Conservation (phyloP, 2,797 vertebrate genomes). For the Fistularia commersonii region DNA sequence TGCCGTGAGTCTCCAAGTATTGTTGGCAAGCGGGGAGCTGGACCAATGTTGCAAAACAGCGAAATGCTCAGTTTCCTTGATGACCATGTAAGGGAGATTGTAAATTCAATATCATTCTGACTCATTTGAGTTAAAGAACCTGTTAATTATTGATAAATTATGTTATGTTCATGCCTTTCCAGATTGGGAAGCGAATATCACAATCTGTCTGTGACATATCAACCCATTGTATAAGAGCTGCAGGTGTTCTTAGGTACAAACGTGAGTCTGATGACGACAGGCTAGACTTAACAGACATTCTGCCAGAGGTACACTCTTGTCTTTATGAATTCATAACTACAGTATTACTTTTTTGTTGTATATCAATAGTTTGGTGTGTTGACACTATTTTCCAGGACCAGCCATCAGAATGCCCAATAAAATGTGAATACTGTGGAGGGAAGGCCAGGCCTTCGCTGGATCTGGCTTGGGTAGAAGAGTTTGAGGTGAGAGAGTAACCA, state of each 20-base stretch:
- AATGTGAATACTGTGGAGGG: constrained; percentile 65
- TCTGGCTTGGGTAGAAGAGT: constrained; percentile 3
- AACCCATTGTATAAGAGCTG: constrained; percentile 32
- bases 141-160: not conserved
- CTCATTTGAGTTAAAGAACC: not conserved
- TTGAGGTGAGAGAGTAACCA: constrained; percentile 37
- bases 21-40: not conserved
- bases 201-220: constrained; percentile 9
- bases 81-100: constrained; percentile 21
- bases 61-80: constrained; percentile 9
- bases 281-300: constrained; percentile 13
- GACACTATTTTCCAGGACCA: constrained; percentile 14
- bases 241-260: constrained; percentile 64
- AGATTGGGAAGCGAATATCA: constrained; percentile 27
- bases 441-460: constrained; percentile 42
- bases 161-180: not conserved
- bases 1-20: not conserved
- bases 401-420: constrained; percentile 13
- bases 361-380: not conserved
- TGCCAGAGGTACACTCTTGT: constrained; percentile 30
- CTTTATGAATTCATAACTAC: not conserved
- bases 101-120: not conserved
- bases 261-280: constrained; percentile 49
- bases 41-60: not conserved
- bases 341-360: not conserved